Evolutionary conservation across 1,140 invertebrate species (phyloP).

Genomic region (Homalodisca vitripennis): DNA sequence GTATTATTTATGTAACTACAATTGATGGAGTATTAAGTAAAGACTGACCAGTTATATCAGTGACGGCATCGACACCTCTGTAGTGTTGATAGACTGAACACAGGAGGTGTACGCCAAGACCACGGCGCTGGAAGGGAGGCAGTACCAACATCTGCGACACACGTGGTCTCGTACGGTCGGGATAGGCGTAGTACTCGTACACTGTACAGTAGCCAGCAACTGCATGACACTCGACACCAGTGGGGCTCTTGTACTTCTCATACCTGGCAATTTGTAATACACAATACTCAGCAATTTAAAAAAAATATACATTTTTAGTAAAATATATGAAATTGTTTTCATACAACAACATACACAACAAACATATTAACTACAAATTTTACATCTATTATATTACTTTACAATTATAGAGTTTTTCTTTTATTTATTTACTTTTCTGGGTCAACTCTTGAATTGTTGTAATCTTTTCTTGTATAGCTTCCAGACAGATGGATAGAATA

Average conservation of each 20-base stretch:
- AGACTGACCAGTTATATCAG: conserved; percentile 87
- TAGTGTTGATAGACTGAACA: conserved; percentile 79
- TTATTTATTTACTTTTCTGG: too few relatives aligned
- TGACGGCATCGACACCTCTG: conserved; percentile 62
- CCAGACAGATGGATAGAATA: too few relatives aligned
- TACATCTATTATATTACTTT: too few relatives aligned
- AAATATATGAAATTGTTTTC: conserved; percentile 14
- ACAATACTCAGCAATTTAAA: not conserved
- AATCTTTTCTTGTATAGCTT: too few relatives aligned
- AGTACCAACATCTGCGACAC: conserved; percentile 90
- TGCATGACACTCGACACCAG: conserved; percentile 66
- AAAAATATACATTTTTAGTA: not conserved
- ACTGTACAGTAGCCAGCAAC: conserved; percentile 87
- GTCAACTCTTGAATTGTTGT: too few relatives aligned
- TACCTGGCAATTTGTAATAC: conserved; percentile 57
- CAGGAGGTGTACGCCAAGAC: conserved; percentile 76
- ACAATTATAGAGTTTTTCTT: too few relatives aligned
- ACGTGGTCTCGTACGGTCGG: conserved; percentile 77
- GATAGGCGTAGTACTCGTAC: conserved; percentile 95
- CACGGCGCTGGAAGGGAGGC: conserved; percentile 84
- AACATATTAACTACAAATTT: too few relatives aligned
- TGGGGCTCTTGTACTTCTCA: conserved; percentile 70
- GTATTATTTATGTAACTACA: too few relatives aligned
- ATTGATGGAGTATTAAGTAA: too few relatives aligned
- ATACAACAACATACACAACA: conserved; percentile 19